Base-by-base conservation (phyloP, 2,888 invertebrate genomes). In the Dolichomitus sp. region DNA sequence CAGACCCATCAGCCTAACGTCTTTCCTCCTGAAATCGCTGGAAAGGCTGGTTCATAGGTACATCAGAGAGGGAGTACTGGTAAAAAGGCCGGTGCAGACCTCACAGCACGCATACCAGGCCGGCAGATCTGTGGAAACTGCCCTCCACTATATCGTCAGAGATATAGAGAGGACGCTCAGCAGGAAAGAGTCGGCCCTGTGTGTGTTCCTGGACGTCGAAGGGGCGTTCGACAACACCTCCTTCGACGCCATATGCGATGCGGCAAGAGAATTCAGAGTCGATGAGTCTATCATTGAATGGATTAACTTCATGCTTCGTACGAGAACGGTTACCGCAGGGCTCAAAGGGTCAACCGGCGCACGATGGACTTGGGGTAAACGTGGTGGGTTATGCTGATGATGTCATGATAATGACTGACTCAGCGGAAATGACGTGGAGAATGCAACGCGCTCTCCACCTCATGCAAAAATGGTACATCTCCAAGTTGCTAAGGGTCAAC, bases 1-100 rank as follows among this genome's bases (percentile, higher is more conserved):
- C 59, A 72, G 85, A 75, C 87, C 86, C 0, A 87, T 88, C 14
- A 88, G 85, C 68, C 75, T 88, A 2, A 82, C 75, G 12, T 88
- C 86, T 0, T 86, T 88, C 52, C 30, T 88, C 3, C 73, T 89
- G 5, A 87, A 89, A 72, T 87, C 85, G 2, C 4, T 88, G 65
- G 87, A 88, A 45, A 85, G 84, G 72, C 72, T 88, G 81, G 23
- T 23, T 23, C 1, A 23, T 23, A 23, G 23, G 23, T 23, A 23
- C 23, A 23, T 23, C 23, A 23, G 77, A 33, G 84, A 85, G 9
- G 75, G 45, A 2, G 81, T 83, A 1, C 52, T 87, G 30, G 19
- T 2, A 11, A 14, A 0, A 11, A 79, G 37, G 23, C 23, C 23
- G 23, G 23, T 23, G 23, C 2, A 23, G 23, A 0, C 82, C 85